Evolutionary conservation across 2,113 vertebrate species (phyloP), one percentile per base, ranked within the genome.

Genomic region (Plectropomus leopardus): DNA sequence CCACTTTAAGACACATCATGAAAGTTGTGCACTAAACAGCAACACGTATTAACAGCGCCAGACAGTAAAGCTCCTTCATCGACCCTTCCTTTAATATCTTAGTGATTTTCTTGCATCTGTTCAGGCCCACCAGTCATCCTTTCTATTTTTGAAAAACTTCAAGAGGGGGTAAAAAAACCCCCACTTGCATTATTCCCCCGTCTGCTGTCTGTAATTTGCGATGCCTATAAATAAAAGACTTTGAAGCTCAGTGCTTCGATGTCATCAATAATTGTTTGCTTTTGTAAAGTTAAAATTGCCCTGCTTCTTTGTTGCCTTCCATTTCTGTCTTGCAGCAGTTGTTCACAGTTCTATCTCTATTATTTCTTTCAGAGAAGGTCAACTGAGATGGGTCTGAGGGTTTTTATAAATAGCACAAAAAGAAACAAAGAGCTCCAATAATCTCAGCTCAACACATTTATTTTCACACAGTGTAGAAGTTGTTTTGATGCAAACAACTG

Each of bases 241-340:
- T 87, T 86, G 79, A 83, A 83, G 81, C 71, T 75, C 63, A 14
- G 51, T 6, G 60, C 76, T 83, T 83, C 59, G 17, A 59, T 73
- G 65, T 72, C 79, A 83, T 86, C 85, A 87, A 64, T 90, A 88
- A 83, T 76, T 82, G 80, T 78, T 87, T 88, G 57, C 74, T 87
- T 89, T 87, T 79, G 74, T 76, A 30, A 74, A 86, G 61, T 68
- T 34, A 55, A 86, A 84, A 86, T 83, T 80, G 82, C 45, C n/a
- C 17, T 32, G 26, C 65, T 45, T 68, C 68, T 86, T 54, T 82
- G 61, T 79, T 74, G 67, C 50, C 69, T 83, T 55, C 19, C 19
- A 17, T 47, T 50, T 63, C 30, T 17, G 70, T 61, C 65, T 68
- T 24, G 11, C 51, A 3, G 64, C 67, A 21, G 53, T 69, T 69